phyloP scores from a whole-genome alignment of 2,113 vertebrate species.

The Pelmatolapia mariae region DNA sequence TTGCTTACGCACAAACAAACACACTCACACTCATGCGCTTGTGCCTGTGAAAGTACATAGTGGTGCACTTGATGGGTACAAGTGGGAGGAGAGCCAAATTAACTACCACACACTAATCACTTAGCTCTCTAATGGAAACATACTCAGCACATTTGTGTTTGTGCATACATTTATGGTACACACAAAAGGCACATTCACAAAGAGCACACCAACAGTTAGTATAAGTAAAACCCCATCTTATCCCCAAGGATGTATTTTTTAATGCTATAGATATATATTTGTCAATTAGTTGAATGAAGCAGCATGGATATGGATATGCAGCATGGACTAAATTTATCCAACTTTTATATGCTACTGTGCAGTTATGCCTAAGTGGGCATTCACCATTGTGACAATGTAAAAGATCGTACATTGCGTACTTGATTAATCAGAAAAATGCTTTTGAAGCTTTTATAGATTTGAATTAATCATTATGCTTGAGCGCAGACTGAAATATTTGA shows the following conservation, averaged over 20 bases:
- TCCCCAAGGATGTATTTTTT: not conserved
- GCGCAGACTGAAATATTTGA: not conserved
- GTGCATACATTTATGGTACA: not conserved
- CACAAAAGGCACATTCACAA: not conserved
- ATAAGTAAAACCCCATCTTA: not conserved
- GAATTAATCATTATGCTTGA: not conserved
- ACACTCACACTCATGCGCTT: not conserved
- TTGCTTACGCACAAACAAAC: not conserved
- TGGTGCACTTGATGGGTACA: slow-evolving; percentile 42
- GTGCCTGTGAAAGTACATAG: slow-evolving; percentile 30
- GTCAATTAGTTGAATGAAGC: not conserved
- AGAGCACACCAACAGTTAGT: not conserved
- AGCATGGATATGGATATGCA: not conserved
- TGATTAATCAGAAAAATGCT: not conserved
- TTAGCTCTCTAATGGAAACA: slow-evolving; percentile 56
- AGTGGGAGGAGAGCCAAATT: slow-evolving; percentile 59
- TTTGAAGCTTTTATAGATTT: not conserved
- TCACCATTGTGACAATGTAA: not conserved
- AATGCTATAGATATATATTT: not conserved
- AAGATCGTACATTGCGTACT: not conserved
- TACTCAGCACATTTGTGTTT: not conserved
- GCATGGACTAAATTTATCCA: not conserved
- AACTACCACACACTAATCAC: slow-evolving; percentile 63
- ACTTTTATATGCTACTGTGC: not conserved
- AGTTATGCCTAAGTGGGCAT: not conserved